Evolutionary conservation across 2,888 invertebrate species (phyloP).

Genomic region (Drosophila lacicola): DNA sequence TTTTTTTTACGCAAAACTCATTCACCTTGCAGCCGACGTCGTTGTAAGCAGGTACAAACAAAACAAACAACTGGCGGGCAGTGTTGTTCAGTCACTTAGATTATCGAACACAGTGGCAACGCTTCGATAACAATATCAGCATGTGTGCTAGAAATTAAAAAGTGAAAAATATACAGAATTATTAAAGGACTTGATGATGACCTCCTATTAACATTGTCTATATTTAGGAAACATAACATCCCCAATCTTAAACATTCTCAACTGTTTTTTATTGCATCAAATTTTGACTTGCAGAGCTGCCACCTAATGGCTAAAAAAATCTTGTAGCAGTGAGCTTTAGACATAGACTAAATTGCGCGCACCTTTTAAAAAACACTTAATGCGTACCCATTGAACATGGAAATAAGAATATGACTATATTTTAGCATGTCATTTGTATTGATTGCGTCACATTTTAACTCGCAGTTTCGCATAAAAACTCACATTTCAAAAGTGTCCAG

Average conservation of each 20-base stretch:
- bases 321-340: slow-evolving; percentile 13
- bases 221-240: not conserved
- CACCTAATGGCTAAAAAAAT: not conserved
- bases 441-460: slow-evolving; percentile 26
- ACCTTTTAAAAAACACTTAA: not conserved
- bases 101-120: slow-evolving; percentile 16
- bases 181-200: not conserved
- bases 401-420: not conserved
- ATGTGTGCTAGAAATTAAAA: no score
- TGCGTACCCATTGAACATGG: not conserved
- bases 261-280: not conserved
- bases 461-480: slow-evolving; percentile 38
- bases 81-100: slow-evolving; percentile 36
- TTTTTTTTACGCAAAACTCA: slow-evolving; percentile 44
- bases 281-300: slow-evolving; percentile 13
- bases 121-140: slow-evolving; percentile 17
- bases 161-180: not conserved
- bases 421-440: not conserved
- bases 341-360: not conserved
- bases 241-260: not conserved
- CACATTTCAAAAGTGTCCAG: slow-evolving; percentile 47
- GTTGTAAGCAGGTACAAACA: slow-evolving; percentile 63
- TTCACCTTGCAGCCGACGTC: slow-evolving; percentile 68
- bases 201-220: not conserved
- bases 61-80: slow-evolving; percentile 70